Evolutionary conservation across 1,140 invertebrate genomes (phyloP).

Genomic region (Danaus melanippus): DNA sequence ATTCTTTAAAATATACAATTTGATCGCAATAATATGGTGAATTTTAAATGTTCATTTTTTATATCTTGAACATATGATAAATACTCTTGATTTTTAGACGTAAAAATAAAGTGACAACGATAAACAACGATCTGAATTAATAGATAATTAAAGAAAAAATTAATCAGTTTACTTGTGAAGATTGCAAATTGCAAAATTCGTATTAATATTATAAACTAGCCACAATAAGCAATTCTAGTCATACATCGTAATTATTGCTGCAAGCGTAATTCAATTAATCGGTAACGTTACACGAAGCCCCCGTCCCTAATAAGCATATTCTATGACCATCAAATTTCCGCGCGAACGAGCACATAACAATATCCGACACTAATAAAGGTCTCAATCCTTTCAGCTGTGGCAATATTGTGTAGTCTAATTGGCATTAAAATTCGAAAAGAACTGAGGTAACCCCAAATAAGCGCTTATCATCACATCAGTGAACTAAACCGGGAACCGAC

Average conservation of each 20-base stretch:
- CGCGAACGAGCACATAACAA: slow-evolving; percentile 50
- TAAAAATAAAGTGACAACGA: too few relatives aligned
- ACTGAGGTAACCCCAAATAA: slow-evolving; percentile 59
- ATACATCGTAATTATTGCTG: slow-evolving; percentile 1
- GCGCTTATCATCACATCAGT: slow-evolving; percentile 60
- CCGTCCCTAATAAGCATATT: slow-evolving; percentile 26
- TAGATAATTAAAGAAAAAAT: too few relatives aligned
- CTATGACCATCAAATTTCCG: slow-evolving; percentile 35
- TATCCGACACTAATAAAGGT: slow-evolving; percentile 66
- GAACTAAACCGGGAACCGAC: slow-evolving; percentile 35
- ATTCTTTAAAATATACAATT: too few relatives aligned
- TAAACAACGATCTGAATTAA: too few relatives aligned
- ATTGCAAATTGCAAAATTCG: too few relatives aligned
- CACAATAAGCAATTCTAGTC: too few relatives aligned
- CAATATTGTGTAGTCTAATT: slow-evolving; percentile 65
- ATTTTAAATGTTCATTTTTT: too few relatives aligned
- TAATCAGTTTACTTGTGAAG: too few relatives aligned
- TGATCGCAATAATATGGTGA: too few relatives aligned
- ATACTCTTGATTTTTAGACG: too few relatives aligned
- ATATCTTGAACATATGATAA: too few relatives aligned
- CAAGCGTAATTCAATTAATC: slow-evolving; percentile 19
- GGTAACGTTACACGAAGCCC: slow-evolving; percentile 12
- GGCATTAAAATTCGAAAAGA: slow-evolving; percentile 64
- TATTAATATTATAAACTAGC: too few relatives aligned
- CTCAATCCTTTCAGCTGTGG: slow-evolving; percentile 54